These are phyloP conservation scores for Xenopus borealis DNA, from an alignment of 2,113 vertebrate genomes.

Conservation along the genomic window DNA sequence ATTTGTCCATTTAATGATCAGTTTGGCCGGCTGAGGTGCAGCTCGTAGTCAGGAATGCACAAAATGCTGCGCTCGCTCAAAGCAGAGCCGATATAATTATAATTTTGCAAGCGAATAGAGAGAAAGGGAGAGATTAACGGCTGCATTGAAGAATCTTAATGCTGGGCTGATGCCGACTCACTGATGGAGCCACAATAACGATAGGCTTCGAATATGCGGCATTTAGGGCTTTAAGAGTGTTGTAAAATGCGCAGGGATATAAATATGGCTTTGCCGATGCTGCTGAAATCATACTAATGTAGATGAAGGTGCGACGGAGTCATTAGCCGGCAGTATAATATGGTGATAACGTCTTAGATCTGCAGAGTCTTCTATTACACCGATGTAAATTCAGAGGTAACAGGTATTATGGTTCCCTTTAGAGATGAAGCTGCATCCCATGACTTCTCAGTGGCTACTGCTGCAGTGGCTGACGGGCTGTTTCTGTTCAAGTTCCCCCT, in stretches of 20 bases:
- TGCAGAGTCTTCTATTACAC: neutral
- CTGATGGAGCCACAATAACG: conserved; percentile 25
- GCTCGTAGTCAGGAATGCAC: too few relatives aligned
- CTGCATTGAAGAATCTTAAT: conserved; percentile 32
- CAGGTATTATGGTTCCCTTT: neutral
- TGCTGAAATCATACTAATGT: neutral
- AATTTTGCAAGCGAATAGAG: neutral
- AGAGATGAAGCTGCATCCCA: neutral
- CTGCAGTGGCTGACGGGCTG: too few relatives aligned
- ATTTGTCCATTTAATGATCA: too few relatives aligned
- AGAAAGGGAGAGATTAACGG: conserved; percentile 28
- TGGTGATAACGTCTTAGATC: neutral
- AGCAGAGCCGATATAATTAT: too few relatives aligned
- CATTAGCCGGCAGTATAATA: neutral
- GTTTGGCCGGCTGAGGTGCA: too few relatives aligned
- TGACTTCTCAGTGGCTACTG: too few relatives aligned
- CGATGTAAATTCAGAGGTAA: neutral
- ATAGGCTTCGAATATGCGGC: conserved; percentile 9
- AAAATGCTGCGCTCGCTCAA: too few relatives aligned
- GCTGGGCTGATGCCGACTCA: neutral
- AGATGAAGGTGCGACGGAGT: neutral
- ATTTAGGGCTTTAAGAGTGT: conserved; percentile 4
- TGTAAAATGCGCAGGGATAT: neutral
- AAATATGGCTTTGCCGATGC: neutral
- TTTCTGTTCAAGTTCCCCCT: too few relatives aligned